A percentile compares a stretch with the other conserved stretches of the same genome.
phyloP scores from a whole-genome alignment of 2,888 invertebrate genomes.

The Pherbina coryleti region DNA sequence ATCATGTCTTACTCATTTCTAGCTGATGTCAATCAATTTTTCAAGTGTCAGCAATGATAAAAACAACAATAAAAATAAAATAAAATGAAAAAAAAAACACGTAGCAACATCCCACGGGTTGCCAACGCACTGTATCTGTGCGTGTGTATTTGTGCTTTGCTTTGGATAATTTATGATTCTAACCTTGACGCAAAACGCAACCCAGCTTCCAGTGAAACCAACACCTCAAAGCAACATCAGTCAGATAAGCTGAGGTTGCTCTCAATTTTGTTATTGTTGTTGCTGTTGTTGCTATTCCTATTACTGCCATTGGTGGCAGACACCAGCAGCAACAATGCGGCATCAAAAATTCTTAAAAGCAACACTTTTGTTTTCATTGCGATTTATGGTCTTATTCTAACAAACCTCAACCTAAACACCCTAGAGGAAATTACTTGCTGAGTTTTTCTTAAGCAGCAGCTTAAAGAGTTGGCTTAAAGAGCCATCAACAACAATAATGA shows the following conservation, averaged over 20 bases:
- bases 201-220: slow-evolving; percentile 1
- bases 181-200: slow-evolving; percentile 1
- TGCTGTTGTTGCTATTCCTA: too few relatives aligned
- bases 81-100: neutral
- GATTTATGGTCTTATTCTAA: neutral
- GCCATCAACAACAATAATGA: too few relatives aligned
- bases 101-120: neutral
- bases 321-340: too few relatives aligned
- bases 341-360: neutral
- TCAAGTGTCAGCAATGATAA: neutral
- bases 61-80: neutral
- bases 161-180: neutral
- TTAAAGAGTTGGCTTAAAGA: too few relatives aligned
- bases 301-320: too few relatives aligned
- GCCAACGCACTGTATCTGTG: neutral
- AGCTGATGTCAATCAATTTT: neutral
- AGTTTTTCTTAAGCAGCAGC: too few relatives aligned
- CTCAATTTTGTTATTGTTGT: neutral
- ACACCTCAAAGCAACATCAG: neutral
- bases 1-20: neutral
- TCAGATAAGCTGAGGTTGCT: neutral
- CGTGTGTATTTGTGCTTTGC: neutral
- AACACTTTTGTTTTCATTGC: neutral
- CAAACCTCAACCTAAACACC: neutral
- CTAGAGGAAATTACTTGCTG: too few relatives aligned